Evolutionary conservation across 2,888 invertebrate species (phyloP).

Genomic region (Megastigmus dorsalis): DNA sequence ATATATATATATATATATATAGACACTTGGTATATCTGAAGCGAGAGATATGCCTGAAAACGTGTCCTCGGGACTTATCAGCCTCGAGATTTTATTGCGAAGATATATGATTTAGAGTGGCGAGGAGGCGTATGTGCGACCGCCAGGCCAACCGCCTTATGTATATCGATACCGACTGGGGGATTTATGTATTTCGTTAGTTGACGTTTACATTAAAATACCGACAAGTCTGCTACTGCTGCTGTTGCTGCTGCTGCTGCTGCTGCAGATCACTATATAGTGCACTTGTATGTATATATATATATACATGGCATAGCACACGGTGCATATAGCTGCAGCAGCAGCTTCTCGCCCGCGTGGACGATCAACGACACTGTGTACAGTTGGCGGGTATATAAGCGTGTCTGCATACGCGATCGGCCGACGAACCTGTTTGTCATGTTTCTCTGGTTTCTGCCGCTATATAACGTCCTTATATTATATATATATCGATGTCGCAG

Average conservation of each 20-base stretch:
- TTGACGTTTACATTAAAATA: conserved; percentile 62
- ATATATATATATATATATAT: too few species aligned
- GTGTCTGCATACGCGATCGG: too few species aligned
- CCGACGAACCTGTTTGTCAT: conserved; percentile 55
- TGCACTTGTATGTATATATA: conserved; percentile 45
- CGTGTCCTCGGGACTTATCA: not conserved
- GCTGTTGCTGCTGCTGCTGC: too few species aligned
- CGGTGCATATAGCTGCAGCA: too few species aligned
- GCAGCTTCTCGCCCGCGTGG: conserved; percentile 41
- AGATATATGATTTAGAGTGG: conserved; percentile 21
- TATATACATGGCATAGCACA: conserved; percentile 58
- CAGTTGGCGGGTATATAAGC: too few species aligned
- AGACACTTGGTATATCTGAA: too few species aligned
- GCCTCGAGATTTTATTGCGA: conserved; percentile 29
- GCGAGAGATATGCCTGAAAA: conserved; percentile 9
- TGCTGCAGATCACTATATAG: too few species aligned
- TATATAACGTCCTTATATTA: too few species aligned
- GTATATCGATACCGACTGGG: not conserved
- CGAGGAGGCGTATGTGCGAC: not conserved
- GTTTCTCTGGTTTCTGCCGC: conserved; percentile 41
- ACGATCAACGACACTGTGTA: conserved; percentile 46
- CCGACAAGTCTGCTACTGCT: conserved; percentile 37
- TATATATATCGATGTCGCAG: conserved; percentile 48
- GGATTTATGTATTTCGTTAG: conserved; percentile 52
- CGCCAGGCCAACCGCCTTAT: too few species aligned